Evolutionary conservation across 2,797 vertebrate species (phyloP).

Genomic region (Coregonus sp.): DNA sequence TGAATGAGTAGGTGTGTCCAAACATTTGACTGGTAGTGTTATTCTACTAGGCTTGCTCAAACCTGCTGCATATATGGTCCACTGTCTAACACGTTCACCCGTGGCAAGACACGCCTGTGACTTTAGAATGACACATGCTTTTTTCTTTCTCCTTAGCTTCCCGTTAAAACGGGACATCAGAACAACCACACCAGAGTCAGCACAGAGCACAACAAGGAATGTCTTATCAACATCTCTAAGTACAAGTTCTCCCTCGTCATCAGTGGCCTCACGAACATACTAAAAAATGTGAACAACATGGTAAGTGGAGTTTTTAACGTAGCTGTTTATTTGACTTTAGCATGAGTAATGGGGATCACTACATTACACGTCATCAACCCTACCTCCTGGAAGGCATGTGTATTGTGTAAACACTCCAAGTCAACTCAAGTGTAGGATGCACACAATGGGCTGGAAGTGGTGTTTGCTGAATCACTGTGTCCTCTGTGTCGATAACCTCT

Average conservation of each 20-base stretch:
- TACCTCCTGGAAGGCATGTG: too few relatives aligned
- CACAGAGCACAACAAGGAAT: slow-evolving; percentile 99
- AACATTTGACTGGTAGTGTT: too few relatives aligned
- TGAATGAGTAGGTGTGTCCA: too few relatives aligned
- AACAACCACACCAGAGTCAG: slow-evolving; percentile 99
- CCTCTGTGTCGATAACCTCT: slow-evolving; percentile 8
- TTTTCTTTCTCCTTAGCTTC: slow-evolving; percentile 78
- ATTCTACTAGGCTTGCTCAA: too few relatives aligned
- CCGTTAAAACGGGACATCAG: slow-evolving; percentile 94
- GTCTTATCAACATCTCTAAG: slow-evolving; percentile 99
- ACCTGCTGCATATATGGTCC: too few relatives aligned
- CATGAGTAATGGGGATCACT: too few relatives aligned
- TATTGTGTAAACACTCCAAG: too few relatives aligned
- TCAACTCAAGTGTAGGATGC: background rate
- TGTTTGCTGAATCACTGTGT: slow-evolving; percentile 6
- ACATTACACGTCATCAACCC: too few relatives aligned
- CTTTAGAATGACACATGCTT: background rate
- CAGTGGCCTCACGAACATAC: slow-evolving; percentile 96
- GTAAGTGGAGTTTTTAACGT: slow-evolving; percentile 59
- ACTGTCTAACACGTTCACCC: too few relatives aligned
- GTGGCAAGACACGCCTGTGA: background rate
- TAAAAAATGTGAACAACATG: slow-evolving; percentile 99
- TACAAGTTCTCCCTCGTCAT: slow-evolving; percentile 99
- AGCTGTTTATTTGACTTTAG: background rate
- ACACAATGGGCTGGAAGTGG: background rate